Base-by-base conservation (phyloP, 2,888 invertebrate species). In the Drosophila sordidapex region DNA sequence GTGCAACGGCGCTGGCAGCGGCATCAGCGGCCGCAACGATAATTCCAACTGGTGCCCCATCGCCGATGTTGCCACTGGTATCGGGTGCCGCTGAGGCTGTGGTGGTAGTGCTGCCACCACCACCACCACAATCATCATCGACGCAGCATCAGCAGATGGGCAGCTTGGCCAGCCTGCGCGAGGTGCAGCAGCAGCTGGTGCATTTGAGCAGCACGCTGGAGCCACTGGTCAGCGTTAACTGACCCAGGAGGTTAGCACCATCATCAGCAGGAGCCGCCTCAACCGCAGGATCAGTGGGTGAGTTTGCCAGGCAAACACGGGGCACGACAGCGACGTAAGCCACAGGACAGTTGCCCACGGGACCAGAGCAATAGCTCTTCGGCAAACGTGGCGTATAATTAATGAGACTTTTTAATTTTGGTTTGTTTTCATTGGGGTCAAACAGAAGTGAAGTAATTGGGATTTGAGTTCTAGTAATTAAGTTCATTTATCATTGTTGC, bases 141-240 rank as follows among this genome's bases (percentile, higher is more conserved):
- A 8, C 64, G 1, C 78, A 66, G 25, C 79, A 77, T 10, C 83
- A 82, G 25, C 81, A 74, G 57, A 60, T 71, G 79, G 90, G 88
- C 36, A 89, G 90, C 33, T 58, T 88, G 73, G 88, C 79, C 52
- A 86, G 79, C 36, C 53, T 87, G 70, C 84, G 87, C 27, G 89
- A 89, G 59, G 85, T 87, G 74, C 90, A 86, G 71, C 85, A 86
- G 80, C 85, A 86, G 80, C 70, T 86, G 76, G 85, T 87, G 69
- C 78, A 82, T 81, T 77, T 87, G 61, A 79, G 78, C 79, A 91
- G 78, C 82, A 91, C 75, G 57, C 82, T 89, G 74, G 91, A 91
- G 79, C 92, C 91, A 53, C 79, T 91, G 89, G 91, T 91, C 80
- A 91, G 91, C 79, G 91, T 91, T 64, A 91, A 91, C 88, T 91